Conservation (phyloP, 2,888 invertebrate species). For the Catocala sponsa region DNA sequence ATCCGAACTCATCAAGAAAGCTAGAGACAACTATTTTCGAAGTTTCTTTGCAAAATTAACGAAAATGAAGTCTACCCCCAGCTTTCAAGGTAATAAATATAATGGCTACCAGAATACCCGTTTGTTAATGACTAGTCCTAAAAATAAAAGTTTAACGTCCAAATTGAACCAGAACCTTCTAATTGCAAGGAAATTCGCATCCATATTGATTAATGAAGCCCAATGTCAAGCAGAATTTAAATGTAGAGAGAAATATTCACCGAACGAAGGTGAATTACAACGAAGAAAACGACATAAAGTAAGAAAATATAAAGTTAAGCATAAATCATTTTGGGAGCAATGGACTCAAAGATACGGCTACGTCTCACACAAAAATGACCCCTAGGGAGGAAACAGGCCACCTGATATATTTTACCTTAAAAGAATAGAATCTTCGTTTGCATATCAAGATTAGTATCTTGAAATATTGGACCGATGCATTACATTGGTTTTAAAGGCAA, state of each 20-base stretch:
- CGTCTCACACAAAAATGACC: too few species aligned
- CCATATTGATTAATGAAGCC: slow-evolving; percentile 55
- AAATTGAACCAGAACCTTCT: slow-evolving; percentile 56
- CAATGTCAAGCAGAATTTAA: slow-evolving; percentile 26
- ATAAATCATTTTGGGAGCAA: slow-evolving; percentile 9
- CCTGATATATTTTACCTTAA: too few species aligned
- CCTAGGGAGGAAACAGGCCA: too few species aligned
- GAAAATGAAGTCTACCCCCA: slow-evolving; percentile 39
- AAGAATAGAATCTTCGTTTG: too few species aligned
- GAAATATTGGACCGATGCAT: too few species aligned
- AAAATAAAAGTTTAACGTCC: slow-evolving; percentile 21
- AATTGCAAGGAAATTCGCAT: slow-evolving; percentile 67
- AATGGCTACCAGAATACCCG: background rate
- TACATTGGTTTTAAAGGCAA: too few species aligned
- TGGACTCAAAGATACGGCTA: too few species aligned
- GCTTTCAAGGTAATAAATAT: background rate
- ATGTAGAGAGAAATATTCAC: slow-evolving; percentile 2
- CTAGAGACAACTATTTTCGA: slow-evolving; percentile 74
- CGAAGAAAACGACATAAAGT: slow-evolving; percentile 20
- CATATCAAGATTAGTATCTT: too few species aligned
- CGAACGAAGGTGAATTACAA: too few species aligned
- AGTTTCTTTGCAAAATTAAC: slow-evolving; percentile 59
- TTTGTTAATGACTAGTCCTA: slow-evolving; percentile 16
- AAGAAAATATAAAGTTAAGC: slow-evolving; percentile 13
- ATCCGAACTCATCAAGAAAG: slow-evolving; percentile 64